Percentiles rank a stretch among this genome's conserved stretches.
These are phyloP conservation scores for Dinomys branickii DNA, from an alignment of 2,113 vertebrate species.

Conservation along the genomic window DNA sequence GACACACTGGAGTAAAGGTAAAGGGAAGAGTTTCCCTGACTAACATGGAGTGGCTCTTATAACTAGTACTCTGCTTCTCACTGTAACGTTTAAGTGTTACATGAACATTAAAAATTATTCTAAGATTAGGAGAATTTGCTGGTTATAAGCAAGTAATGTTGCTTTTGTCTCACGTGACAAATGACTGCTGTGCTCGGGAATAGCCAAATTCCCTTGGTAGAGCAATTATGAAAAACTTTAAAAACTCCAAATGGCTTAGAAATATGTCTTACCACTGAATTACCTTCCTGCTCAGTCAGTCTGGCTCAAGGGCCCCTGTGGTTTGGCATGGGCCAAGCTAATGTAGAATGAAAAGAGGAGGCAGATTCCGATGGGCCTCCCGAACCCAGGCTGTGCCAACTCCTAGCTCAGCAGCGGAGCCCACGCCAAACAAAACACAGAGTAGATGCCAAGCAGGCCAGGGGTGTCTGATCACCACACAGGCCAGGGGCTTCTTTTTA, in stretches of 20 bases:
- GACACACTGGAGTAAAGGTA: background rate
- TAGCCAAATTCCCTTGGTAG: background rate
- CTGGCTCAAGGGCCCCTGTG: constrained; percentile 42
- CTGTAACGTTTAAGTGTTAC: background rate
- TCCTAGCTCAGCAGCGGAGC: background rate
- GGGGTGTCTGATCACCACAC: background rate
- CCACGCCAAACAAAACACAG: constrained; percentile 41
- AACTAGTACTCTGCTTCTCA: background rate
- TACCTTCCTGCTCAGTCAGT: constrained; percentile 17
- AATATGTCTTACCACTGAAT: background rate
- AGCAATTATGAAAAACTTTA: background rate
- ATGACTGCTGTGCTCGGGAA: background rate
- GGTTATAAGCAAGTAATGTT: background rate
- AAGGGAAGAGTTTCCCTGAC: background rate
- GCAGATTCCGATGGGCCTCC: background rate
- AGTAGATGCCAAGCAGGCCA: background rate
- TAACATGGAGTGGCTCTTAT: background rate
- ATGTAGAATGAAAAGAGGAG: background rate
- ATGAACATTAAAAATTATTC: background rate
- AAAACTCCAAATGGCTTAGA: background rate
- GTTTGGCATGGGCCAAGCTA: constrained; percentile 37
- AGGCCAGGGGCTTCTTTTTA: background rate
- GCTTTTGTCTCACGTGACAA: background rate
- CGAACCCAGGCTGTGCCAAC: background rate
- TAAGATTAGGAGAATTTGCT: background rate